Conservation (phyloP, 2,113 vertebrate species). For the Pogona vitticeps region DNA sequence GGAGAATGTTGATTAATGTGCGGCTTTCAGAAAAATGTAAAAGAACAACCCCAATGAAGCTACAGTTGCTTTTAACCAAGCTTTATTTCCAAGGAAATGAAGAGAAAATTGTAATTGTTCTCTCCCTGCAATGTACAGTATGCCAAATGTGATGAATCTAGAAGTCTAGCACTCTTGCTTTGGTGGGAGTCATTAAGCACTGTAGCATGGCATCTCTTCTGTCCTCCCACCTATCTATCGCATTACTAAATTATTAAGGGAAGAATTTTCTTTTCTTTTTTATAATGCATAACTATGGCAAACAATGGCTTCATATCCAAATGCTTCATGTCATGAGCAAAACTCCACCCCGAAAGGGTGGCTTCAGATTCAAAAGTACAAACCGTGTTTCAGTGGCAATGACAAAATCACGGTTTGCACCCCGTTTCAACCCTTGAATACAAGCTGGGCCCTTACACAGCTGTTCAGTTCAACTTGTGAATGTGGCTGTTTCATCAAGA, state of each 20-base stretch:
- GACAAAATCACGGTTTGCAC: conserved; percentile 68
- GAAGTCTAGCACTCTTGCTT: conserved; percentile 65
- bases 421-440: conserved; percentile 75
- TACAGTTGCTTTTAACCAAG: conserved; percentile 68
- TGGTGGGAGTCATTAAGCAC: conserved; percentile 66
- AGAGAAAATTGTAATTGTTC: conserved; percentile 40
- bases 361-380: conserved; percentile 75
- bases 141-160: conserved; percentile 67
- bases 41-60: conserved; percentile 70
- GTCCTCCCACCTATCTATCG: conserved; percentile 64
- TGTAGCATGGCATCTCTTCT: conserved; percentile 58
- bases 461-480: conserved; percentile 69
- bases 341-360: conserved; percentile 73
- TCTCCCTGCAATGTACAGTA: conserved; percentile 45
- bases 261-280: conserved; percentile 66
- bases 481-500: conserved; percentile 75
- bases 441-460: conserved; percentile 73
- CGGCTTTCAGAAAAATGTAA: conserved; percentile 69
- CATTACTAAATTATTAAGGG: conserved; percentile 69
- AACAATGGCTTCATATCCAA: conserved; percentile 83
- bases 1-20: conserved; percentile 76
- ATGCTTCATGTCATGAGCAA: conserved; percentile 72
- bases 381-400: conserved; percentile 74
- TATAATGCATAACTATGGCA: conserved; percentile 75
- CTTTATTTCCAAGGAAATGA: conserved; percentile 62